Conservation (phyloP, 2,888 invertebrate genomes). For the Drosophila rellima region DNA sequence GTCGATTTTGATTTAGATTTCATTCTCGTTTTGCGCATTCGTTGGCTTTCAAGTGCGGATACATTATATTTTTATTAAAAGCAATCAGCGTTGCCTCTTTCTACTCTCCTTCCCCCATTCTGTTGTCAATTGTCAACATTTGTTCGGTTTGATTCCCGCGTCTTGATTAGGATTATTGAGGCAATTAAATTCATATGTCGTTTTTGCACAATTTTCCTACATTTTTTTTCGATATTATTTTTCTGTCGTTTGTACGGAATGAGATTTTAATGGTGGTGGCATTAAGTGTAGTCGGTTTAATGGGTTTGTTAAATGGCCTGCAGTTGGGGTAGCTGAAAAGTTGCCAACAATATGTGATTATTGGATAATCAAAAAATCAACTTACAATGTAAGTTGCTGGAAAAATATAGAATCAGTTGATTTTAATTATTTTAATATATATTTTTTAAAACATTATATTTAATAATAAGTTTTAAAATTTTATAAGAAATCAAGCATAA, state of each 20-base stretch:
- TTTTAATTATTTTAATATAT: no score
- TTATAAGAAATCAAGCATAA: no score
- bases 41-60: constrained; percentile 59
- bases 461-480: no score
- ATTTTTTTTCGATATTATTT: constrained; percentile 30
- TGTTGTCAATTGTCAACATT: constrained; percentile 60
- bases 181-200: constrained; percentile 81
- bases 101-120: constrained; percentile 3
- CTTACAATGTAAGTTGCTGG: no score
- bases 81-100: constrained; percentile 66
- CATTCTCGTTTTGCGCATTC: constrained; percentile 39
- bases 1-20: constrained; percentile 42
- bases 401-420: neutral
- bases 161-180: constrained; percentile 72
- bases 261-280: constrained; percentile 26
- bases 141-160: constrained; percentile 56
- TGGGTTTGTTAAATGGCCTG: constrained; percentile 34
- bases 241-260: constrained; percentile 13
- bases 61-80: constrained; percentile 82
- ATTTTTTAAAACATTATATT: no score
- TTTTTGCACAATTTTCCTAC: constrained; percentile 57
- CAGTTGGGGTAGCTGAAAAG: constrained; percentile 22
- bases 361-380: constrained; percentile 3
- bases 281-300: constrained; percentile 35
- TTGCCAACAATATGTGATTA: constrained; percentile 22